These are phyloP conservation scores for Nasua narica DNA, from an alignment of 2,797 vertebrate genomes.

Conservation along the genomic window DNA sequence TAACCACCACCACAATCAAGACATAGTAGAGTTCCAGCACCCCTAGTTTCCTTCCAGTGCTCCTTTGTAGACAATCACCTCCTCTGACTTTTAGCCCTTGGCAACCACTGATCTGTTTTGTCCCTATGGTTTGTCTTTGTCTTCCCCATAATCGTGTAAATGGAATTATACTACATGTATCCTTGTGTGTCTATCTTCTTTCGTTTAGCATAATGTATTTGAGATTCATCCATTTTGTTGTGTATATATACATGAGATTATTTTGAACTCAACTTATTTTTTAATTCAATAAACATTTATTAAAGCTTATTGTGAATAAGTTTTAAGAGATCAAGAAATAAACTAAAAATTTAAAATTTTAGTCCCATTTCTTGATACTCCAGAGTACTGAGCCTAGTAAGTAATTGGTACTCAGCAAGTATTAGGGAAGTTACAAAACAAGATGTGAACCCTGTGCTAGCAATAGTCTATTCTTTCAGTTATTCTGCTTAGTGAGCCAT, in stretches of 20 bases:
- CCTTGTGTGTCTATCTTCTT: neutral
- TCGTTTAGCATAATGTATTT: neutral
- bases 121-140: neutral
- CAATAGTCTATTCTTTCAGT: neutral
- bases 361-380: neutral
- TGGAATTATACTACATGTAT: neutral
- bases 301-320: neutral
- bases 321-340: slow-evolving; percentile 1
- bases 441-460: neutral
- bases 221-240: neutral
- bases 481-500: neutral
- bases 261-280: neutral
- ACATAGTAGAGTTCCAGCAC: neutral
- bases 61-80: neutral
- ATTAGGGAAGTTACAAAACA: neutral
- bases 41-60: neutral
- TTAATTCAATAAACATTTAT: neutral
- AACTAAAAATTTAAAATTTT: neutral
- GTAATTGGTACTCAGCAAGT: neutral
- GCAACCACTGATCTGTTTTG: neutral
- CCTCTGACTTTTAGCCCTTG: neutral
- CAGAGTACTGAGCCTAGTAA: neutral
- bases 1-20: neutral
- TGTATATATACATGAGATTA: neutral
- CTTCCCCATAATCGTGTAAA: neutral